Conservation (phyloP, 2,888 invertebrate genomes). For the Ethmia dodecea region DNA sequence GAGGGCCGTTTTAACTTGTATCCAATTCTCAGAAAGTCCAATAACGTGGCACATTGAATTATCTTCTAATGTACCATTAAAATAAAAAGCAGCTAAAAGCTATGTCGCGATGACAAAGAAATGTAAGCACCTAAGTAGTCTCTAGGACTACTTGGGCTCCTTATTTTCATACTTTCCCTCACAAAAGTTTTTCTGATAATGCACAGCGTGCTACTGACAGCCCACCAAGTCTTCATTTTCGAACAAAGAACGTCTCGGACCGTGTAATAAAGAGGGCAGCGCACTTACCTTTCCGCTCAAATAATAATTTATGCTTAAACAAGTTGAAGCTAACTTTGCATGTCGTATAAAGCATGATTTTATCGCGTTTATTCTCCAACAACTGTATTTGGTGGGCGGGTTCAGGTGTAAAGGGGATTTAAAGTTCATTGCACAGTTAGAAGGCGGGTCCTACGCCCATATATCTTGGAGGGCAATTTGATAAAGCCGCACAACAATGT, state of each 20-base stretch:
- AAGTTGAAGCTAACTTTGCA: constrained; percentile 45
- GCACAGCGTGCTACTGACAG: constrained; percentile 23
- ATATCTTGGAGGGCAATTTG: constrained; percentile 59
- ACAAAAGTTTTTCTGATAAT: constrained; percentile 8
- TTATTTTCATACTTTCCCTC: background rate
- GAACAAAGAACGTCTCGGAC: constrained; percentile 12
- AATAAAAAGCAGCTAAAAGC: no score
- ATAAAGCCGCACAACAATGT: constrained; percentile 52
- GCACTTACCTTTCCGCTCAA: constrained; percentile 20
- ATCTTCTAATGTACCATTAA: no score
- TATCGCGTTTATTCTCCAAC: constrained; percentile 59
- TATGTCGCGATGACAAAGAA: no score
- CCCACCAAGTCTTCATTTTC: constrained; percentile 19
- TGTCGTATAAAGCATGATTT: constrained; percentile 56
- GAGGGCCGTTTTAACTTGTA: no score
- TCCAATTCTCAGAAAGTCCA: no score
- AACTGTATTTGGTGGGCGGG: constrained; percentile 67
- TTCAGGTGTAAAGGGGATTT: constrained; percentile 65
- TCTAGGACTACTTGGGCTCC: background rate
- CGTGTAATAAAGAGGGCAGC: constrained; percentile 19
- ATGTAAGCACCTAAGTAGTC: no score
- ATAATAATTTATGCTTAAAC: constrained; percentile 40
- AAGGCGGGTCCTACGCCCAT: constrained; percentile 56
- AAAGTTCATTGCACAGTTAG: constrained; percentile 70
- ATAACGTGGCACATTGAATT: no score